phyloP scores from a whole-genome alignment of 1,140 invertebrate species.

The Oncopodura yosiiana region DNA sequence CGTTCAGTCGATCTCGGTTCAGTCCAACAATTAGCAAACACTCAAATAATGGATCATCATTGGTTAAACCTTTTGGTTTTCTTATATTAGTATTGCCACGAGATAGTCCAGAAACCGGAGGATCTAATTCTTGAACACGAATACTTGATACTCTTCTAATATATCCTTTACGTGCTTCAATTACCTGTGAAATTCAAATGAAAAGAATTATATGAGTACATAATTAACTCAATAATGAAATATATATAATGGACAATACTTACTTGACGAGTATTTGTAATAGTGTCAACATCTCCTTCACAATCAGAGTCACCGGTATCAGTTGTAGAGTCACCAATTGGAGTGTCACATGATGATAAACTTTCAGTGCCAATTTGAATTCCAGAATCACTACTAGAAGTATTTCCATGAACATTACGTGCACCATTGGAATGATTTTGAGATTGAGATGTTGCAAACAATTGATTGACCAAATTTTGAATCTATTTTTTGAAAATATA shows the following conservation, averaged over 20 bases:
- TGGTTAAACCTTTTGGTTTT: slow-evolving; percentile 37
- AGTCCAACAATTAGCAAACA: slow-evolving; percentile 54
- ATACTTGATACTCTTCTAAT: slow-evolving; percentile 47
- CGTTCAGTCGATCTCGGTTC: slow-evolving; percentile 43
- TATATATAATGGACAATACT: not conserved
- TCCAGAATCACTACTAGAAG: slow-evolving; percentile 33
- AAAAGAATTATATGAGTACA: slow-evolving; percentile 1
- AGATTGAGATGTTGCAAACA: slow-evolving; percentile 21
- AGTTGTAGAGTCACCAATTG: slow-evolving; percentile 31
- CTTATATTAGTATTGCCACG: slow-evolving; percentile 26
- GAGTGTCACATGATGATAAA: slow-evolving; percentile 34
- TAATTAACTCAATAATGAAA: not conserved
- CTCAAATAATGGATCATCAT: slow-evolving; percentile 49
- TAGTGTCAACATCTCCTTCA: slow-evolving; percentile 30
- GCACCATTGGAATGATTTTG: not conserved
- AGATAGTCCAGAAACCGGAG: slow-evolving; percentile 31
- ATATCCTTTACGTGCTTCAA: slow-evolving; percentile 53
- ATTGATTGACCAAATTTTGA: slow-evolving; percentile 31
- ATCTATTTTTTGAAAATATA: no score
- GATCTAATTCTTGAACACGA: slow-evolving; percentile 39
- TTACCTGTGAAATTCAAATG: slow-evolving; percentile 37
- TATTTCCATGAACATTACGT: no score
- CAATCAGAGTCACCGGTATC: slow-evolving; percentile 34
- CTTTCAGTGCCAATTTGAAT: slow-evolving; percentile 35
- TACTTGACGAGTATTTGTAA: slow-evolving; percentile 27